Evolutionary conservation across 2,888 invertebrate species (phyloP).

Genomic region (Troglohyphantes excavatus): DNA sequence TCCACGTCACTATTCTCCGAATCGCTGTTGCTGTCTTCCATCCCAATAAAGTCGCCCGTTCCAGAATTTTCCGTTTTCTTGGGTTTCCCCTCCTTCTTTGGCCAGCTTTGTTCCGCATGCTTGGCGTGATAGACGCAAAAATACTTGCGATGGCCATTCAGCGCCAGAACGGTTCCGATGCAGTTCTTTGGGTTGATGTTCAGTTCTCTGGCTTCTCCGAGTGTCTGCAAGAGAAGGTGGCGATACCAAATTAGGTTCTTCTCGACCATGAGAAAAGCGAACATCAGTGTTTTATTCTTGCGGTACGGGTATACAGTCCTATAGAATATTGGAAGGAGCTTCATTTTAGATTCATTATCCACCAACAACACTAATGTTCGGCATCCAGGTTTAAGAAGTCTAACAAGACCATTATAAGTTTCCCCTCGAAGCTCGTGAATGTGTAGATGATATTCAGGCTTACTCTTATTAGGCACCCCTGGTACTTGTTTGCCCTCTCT

Average conservation of each 20-base stretch:
- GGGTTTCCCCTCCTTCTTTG: constrained; percentile 20
- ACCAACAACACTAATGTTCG: constrained; percentile 95
- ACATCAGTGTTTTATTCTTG: constrained; percentile 97
- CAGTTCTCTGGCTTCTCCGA: constrained; percentile 91
- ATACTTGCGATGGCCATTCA: constrained; percentile 98
- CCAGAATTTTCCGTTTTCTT: constrained; percentile 35
- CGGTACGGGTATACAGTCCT: constrained; percentile 97
- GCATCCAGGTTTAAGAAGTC: constrained; percentile 96
- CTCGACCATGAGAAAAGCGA: constrained; percentile 95
- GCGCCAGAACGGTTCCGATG: constrained; percentile 93
- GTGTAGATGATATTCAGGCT: constrained; percentile 84
- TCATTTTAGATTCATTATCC: constrained; percentile 92
- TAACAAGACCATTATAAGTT: constrained; percentile 96
- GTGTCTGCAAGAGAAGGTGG: constrained; percentile 91
- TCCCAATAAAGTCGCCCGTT: constrained; percentile 89
- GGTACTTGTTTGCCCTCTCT: constrained; percentile 82
- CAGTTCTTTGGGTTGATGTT: constrained; percentile 98
- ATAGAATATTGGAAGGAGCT: constrained; percentile 94
- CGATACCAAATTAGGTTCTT: constrained; percentile 97
- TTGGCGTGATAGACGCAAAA: constrained; percentile 99
- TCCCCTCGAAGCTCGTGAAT: constrained; percentile 96
- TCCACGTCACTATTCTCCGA: constrained; percentile 83
- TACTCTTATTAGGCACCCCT: constrained; percentile 77
- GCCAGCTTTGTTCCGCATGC: constrained; percentile 84
- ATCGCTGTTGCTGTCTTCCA: constrained; percentile 87